These are phyloP conservation scores for Ramphastos sulfuratus DNA, from an alignment of 2,113 vertebrate species.

Conservation along the genomic window DNA sequence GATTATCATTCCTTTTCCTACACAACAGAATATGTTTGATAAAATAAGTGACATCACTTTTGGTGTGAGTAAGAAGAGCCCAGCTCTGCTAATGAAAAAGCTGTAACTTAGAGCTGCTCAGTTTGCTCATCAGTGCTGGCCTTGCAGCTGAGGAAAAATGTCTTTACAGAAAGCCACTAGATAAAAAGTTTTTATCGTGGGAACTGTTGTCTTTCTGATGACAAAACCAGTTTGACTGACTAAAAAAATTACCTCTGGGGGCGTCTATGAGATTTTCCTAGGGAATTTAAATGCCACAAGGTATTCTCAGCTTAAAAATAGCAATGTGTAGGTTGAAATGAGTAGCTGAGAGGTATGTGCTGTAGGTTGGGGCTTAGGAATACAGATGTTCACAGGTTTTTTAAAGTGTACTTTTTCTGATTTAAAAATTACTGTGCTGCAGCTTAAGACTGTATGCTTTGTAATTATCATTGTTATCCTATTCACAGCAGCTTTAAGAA, in stretches of 20 bases:
- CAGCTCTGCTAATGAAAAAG: not conserved
- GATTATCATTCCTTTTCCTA: not conserved
- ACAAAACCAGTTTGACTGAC: slow-evolving; percentile 51
- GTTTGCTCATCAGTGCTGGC: not conserved
- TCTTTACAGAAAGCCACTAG: not conserved
- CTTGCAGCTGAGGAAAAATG: not conserved
- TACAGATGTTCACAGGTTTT: slow-evolving; percentile 55
- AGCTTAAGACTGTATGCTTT: not conserved
- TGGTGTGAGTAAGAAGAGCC: not conserved
- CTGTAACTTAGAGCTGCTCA: not conserved
- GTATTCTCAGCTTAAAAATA: slow-evolving; percentile 68
- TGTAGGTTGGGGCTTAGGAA: slow-evolving; percentile 39
- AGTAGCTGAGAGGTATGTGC: slow-evolving; percentile 49
- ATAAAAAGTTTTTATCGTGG: slow-evolving; percentile 32
- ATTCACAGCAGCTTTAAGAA: not conserved
- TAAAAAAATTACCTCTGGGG: slow-evolving; percentile 50
- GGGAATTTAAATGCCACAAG: slow-evolving; percentile 64
- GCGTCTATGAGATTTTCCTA: slow-evolving; percentile 38
- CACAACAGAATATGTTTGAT: not conserved
- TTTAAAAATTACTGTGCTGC: slow-evolving; percentile 31
- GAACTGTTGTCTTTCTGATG: slow-evolving; percentile 40
- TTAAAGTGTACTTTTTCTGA: slow-evolving; percentile 31
- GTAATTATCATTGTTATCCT: slow-evolving; percentile 6
- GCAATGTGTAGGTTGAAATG: slow-evolving; percentile 55
- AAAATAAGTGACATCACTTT: not conserved